These are phyloP conservation scores for Gobius niger DNA, from an alignment of 2,113 vertebrate species.

Conservation along the genomic window DNA sequence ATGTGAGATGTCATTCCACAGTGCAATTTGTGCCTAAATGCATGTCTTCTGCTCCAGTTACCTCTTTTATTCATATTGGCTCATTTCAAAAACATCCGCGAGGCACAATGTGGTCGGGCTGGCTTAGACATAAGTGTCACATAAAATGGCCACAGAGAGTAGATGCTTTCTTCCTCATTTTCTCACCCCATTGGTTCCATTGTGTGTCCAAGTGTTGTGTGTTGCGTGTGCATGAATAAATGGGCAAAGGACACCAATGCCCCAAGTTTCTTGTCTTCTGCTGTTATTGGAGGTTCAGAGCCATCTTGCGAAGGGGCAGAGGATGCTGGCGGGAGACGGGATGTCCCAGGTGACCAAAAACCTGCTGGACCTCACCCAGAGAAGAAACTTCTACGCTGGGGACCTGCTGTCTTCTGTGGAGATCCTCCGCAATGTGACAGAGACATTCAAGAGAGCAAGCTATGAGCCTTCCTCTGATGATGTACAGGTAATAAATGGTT, in stretches of 20 bases:
- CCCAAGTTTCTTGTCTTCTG: conserved; percentile 65
- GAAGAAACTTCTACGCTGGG: conserved; percentile 95
- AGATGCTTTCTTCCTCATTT: conserved; percentile 53
- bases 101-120: conserved; percentile 58
- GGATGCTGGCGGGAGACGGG: conserved; percentile 90
- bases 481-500: conserved; percentile 84
- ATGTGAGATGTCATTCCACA: conserved; percentile 63
- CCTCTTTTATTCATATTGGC: conserved; percentile 63
- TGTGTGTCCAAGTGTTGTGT: conserved; percentile 29
- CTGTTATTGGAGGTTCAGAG: conserved; percentile 89
- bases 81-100: conserved; percentile 63
- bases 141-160: conserved; percentile 51
- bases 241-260: conserved; percentile 51
- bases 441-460: conserved; percentile 96
- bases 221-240: conserved; percentile 11
- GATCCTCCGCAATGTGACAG: conserved; percentile 97
- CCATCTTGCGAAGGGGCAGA: conserved; percentile 95
- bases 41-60: conserved; percentile 71
- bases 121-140: conserved; percentile 61
- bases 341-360: conserved; percentile 99
- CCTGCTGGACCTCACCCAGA: conserved; percentile 94
- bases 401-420: conserved; percentile 97
- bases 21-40: conserved; percentile 59
- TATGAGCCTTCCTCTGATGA: conserved; percentile 97
- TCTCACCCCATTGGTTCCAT: conserved; percentile 59